Base-by-base conservation (phyloP, 1,140 invertebrate species). In the Mesaphorura yosii region DNA sequence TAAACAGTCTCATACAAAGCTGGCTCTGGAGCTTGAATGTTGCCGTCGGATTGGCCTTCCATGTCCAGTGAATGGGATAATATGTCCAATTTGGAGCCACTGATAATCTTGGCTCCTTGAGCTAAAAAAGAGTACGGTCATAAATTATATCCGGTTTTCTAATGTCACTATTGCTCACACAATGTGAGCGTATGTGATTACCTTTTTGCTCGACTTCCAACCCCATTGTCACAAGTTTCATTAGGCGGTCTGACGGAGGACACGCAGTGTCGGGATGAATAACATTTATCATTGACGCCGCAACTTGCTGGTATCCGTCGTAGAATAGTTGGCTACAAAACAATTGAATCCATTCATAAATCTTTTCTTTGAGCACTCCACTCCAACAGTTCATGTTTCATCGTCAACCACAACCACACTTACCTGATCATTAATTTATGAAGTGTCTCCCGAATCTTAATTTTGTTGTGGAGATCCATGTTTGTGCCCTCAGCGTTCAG, bases 1-100 rank as follows among this genome's bases (percentile, higher is more conserved):
- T 98, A 98, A 2, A 92, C 93, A 0, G 95, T 98, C 73, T 98
- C 94, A 69, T 98, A 98, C 14, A 88, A 78, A 0, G 90, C 88
- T 23, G 90, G 89, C 67, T 94, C 91, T 0, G 93, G 89, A 0
- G 93, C 92, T 31, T 88, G 75, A 0, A 84, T 80, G 3, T 80
- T 80, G 0, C 86, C 81, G 70, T 98, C 93, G 38, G 92, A 92
- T 70, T 97, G 93, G 73, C 85, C 97, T 72, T 98, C 94, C 41
- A 98, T 64, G 67, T 82, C 80, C 51, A 78, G 75, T 80, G 94
- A 83, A 68, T 69, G 61, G 42, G 71, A 68, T 44, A 65, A 48
- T 60, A 62, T 37, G 39, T 58, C 63, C 19, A 56, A 52, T 29
- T 62, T 58, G 3, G 53, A 57, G 23, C 56, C 53, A 51, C 53